These are phyloP conservation scores for Brachycybe producta DNA, from an alignment of 2,888 invertebrate species.

Conservation along the genomic window DNA sequence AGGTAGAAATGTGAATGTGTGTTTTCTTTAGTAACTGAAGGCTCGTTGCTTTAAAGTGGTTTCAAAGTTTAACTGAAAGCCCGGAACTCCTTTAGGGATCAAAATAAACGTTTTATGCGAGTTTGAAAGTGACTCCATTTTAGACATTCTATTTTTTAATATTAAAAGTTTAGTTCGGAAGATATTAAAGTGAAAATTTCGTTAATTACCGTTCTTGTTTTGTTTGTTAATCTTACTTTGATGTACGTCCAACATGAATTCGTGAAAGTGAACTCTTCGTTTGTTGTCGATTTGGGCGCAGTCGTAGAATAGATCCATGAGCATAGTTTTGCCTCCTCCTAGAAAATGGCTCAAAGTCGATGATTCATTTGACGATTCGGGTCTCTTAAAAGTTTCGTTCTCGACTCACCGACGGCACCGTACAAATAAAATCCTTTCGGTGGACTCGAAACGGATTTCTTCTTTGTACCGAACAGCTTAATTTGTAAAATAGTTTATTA, in stretches of 20 bases:
- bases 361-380: neutral
- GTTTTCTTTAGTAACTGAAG: too few species aligned
- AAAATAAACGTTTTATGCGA: too few species aligned
- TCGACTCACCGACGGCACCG: conserved; percentile 43
- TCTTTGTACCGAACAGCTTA: conserved; percentile 20
- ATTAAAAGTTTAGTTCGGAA: too few species aligned
- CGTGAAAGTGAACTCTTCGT: conserved; percentile 81
- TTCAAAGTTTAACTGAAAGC: too few species aligned
- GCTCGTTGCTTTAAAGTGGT: too few species aligned
- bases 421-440: conserved; percentile 76
- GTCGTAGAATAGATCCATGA: conserved; percentile 95
- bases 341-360: conserved; percentile 9
- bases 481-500: too few species aligned
- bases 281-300: conserved; percentile 45
- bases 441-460: conserved; percentile 17
- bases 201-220: neutral
- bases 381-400: neutral
- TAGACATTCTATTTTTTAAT: neutral
- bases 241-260: conserved; percentile 95
- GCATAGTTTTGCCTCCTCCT: conserved; percentile 92
- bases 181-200: neutral
- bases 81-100: neutral
- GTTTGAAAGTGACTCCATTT: too few species aligned
- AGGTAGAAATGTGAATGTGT: conserved; percentile 3
- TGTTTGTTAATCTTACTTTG: conserved; percentile 32